Evolutionary conservation across 2,113 vertebrate species (phyloP), one percentile per base, ranked within the genome.

Genomic region (Xiphophorus hellerii): DNA sequence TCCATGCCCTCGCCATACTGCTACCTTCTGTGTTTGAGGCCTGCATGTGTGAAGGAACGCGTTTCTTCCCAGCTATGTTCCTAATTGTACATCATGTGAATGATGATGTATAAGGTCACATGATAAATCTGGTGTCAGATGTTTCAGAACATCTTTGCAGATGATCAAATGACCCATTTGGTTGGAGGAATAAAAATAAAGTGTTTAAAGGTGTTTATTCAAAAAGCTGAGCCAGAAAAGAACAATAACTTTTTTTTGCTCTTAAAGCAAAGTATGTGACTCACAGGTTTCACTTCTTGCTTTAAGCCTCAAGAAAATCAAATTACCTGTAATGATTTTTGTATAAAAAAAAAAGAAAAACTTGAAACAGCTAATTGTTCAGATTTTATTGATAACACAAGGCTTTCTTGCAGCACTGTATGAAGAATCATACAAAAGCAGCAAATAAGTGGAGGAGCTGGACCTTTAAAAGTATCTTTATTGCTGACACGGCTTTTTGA

Each of bases 141-240:
- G 89, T 90, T 81, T 29, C 8, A 63, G 61, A 66, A 42, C 37
- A 64, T 60, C 73, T 69, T 84, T 81, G 78, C 65, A 84, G 81
- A 74, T 86, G 29, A 14, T 69, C 54, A 13, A 62, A 31, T 54
- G 39, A 79, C 62, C 35, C 64, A 35, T 20, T 2, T 44, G 22
- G 17, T 22, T 20, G 29, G 0, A 44, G 15, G 42, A 71, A 17
- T 71, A 42, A 42, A 42, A 42, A 42, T 42, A 42, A 37, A 62
- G 6, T 20, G 60, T 44, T 27, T 48, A 42, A 48, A n/a, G 71
- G 6, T 31, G 27, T 48, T 62, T 64, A 64, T 31, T 37, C 31
- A 71, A 9, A 29, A 48, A 25, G 22, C 1, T 25, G 20, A 51
- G 48, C 1, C 20, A 22, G 1, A n/a, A 37, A 66, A 5, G 13